These are phyloP conservation scores for Chrysochloris asiatica DNA, from an alignment of 2,113 vertebrate species.

Conservation along the genomic window DNA sequence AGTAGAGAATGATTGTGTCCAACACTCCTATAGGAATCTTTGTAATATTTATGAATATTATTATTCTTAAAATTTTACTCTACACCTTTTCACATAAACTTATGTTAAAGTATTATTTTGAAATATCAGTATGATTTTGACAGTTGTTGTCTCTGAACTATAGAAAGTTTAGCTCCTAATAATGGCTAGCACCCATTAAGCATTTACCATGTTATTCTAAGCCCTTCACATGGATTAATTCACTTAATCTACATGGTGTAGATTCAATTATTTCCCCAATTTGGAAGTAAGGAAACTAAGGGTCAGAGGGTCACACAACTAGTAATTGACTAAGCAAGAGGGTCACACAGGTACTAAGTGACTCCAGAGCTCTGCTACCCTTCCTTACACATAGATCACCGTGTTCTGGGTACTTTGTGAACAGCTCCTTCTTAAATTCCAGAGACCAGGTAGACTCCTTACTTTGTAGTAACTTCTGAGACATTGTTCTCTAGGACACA, in stretches of 20 bases:
- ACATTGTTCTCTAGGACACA: neutral
- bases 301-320: neutral
- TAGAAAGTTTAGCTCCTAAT: neutral
- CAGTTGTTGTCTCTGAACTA: neutral
- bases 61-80: neutral
- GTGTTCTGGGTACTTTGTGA: fast-evolving
- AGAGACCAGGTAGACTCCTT: neutral
- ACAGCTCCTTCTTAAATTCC: neutral
- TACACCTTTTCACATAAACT: neutral
- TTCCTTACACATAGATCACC: neutral
- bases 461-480: neutral
- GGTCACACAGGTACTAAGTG: neutral
- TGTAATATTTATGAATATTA: neutral
- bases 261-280: neutral
- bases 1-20: neutral
- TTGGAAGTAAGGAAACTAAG: neutral
- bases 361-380: neutral
- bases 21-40: neutral
- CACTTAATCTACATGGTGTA: neutral
- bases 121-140: neutral
- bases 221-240: neutral
- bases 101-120: neutral
- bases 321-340: neutral
- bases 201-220: neutral
- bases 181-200: neutral